These are phyloP conservation scores for Brassicogethes aeneus DNA, from an alignment of 2,888 invertebrate species.

Conservation along the genomic window DNA sequence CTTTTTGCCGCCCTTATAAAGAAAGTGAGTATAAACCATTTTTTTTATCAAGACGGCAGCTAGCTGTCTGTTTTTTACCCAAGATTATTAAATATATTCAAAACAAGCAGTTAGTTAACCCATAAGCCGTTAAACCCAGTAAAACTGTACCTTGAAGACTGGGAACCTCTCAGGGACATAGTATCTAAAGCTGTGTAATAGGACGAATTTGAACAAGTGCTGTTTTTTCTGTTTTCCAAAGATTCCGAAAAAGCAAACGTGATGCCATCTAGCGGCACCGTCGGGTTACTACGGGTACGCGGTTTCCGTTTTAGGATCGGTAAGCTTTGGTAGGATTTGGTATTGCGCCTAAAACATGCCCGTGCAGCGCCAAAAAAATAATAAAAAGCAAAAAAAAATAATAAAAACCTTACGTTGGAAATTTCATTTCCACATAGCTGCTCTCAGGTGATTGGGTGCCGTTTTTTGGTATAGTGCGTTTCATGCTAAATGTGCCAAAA, in stretches of 20 bases:
- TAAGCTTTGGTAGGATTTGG: constrained; percentile 36
- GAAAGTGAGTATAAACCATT: no score
- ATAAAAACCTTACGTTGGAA: constrained; percentile 17
- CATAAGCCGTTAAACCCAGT: no score
- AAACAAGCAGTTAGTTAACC: no score
- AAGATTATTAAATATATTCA: no score
- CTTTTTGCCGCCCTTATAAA: no score
- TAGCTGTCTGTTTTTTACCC: no score
- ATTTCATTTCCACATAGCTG: constrained; percentile 19
- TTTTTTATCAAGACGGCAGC: no score
- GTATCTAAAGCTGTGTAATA: constrained; percentile 32
- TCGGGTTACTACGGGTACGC: no score
- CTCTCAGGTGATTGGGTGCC: constrained; percentile 18
- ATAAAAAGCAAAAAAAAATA: constrained; percentile 6
- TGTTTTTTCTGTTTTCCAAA: constrained; percentile 25
- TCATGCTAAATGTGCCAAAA: constrained; percentile 21
- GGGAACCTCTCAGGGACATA: background rate
- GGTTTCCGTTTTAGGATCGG: constrained; percentile 29
- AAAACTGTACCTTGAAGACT: no score
- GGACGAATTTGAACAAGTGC: constrained; percentile 29
- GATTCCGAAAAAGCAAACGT: constrained; percentile 37
- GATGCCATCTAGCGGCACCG: constrained; percentile 35
- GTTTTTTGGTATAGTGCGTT: constrained; percentile 17
- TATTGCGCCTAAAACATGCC: constrained; percentile 36
- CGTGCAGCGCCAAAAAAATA: no score